These are phyloP conservation scores for Agonopterix subpropinquella DNA, from an alignment of 2,888 invertebrate species.

Conservation along the genomic window DNA sequence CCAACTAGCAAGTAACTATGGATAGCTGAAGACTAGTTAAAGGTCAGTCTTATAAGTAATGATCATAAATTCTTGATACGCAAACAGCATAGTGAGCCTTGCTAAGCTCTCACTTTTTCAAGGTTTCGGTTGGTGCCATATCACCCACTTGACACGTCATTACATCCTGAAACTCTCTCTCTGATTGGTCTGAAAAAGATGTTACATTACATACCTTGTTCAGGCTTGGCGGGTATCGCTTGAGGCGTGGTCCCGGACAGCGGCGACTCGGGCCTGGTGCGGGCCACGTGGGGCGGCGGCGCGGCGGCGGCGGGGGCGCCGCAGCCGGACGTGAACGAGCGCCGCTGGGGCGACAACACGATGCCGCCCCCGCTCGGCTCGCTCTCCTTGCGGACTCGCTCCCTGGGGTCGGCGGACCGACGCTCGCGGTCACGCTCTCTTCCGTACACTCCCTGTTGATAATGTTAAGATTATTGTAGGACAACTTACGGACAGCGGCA, in stretches of 20 bases:
- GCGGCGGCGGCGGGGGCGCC: conserved; percentile 78
- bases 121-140: too few species aligned
- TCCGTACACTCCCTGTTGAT: conserved; percentile 44
- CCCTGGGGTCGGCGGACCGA: conserved; percentile 81
- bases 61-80: too few species aligned
- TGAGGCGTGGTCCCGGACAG: conserved; percentile 33
- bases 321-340: conserved; percentile 92
- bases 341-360: conserved; percentile 89
- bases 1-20: too few species aligned
- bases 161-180: too few species aligned
- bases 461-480: too few species aligned
- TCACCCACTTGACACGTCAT: too few species aligned
- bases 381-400: conserved; percentile 87
- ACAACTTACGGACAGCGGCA: too few species aligned
- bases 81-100: too few species aligned
- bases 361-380: conserved; percentile 79
- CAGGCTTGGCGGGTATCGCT: conserved; percentile 31
- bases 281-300: conserved; percentile 72
- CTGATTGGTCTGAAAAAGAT: too few species aligned
- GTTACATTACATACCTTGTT: conserved; percentile 49
- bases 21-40: too few species aligned
- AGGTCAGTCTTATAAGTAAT: too few species aligned
- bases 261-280: conserved; percentile 59
- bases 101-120: too few species aligned
- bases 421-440: conserved; percentile 50